Conservation (phyloP, 2,797 vertebrate species). For the Xenops minutus region DNA sequence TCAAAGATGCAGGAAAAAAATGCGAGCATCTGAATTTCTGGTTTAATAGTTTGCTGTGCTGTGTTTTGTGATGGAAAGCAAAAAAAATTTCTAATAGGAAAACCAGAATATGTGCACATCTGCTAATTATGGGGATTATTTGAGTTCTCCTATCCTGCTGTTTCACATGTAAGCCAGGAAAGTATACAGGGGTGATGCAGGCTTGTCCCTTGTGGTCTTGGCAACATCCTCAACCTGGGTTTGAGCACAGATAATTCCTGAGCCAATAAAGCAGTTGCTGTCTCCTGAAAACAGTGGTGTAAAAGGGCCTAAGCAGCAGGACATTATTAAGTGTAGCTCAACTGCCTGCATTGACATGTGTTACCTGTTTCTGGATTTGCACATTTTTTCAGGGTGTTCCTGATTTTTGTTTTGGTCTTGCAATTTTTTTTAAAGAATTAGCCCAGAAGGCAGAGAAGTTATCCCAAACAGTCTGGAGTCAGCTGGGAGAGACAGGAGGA, state of each 20-base stretch:
- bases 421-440: background rate
- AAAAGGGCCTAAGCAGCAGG: background rate
- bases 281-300: background rate
- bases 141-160: rapidly evolving
- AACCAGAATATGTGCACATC: rapidly evolving
- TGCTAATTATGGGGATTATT: background rate
- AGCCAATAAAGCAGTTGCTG: background rate
- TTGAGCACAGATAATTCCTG: background rate
- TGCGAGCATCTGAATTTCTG: background rate
- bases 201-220: background rate
- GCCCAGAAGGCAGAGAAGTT: background rate
- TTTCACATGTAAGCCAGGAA: background rate
- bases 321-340: background rate
- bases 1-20: background rate
- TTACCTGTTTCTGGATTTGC: background rate
- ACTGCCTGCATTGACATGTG: rapidly evolving
- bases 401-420: background rate
- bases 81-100: background rate
- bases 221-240: background rate
- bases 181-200: background rate
- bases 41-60: background rate
- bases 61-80: background rate
- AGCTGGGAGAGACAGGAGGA: background rate
- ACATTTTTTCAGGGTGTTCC: background rate
- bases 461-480: background rate